Evolutionary conservation across 2,797 vertebrate species (phyloP).

Genomic region (Sebastes itinus): DNA sequence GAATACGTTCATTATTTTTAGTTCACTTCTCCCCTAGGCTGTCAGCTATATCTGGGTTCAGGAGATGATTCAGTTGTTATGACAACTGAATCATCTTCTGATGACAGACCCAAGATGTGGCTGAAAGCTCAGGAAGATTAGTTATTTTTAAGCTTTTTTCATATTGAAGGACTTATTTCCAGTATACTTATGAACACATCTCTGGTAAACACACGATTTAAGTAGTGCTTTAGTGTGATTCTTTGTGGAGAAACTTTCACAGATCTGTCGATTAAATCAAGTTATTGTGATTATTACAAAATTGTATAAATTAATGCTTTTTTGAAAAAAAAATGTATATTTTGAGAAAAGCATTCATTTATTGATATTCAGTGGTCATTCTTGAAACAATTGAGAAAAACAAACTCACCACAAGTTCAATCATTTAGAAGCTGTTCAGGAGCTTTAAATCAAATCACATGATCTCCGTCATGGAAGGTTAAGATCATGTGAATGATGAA

Average conservation of each 20-base stretch:
- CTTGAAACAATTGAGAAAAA: no score
- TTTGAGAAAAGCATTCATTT: no score
- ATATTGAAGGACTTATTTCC: accelerated
- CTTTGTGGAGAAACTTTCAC: no score
- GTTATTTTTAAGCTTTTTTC: no score
- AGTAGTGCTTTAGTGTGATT: accelerated
- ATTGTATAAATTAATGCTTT: no score
- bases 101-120: neutral
- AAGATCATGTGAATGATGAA: neutral
- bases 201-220: no score
- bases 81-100: neutral
- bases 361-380: neutral
- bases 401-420: neutral
- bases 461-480: neutral
- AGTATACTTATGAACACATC: accelerated
- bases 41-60: neutral
- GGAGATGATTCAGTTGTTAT: neutral
- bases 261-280: no score
- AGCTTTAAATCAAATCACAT: neutral
- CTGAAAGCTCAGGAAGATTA: neutral
- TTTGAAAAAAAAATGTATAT: no score
- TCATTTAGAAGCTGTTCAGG: neutral
- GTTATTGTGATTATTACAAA: no score
- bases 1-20: neutral
- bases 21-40: neutral